These are phyloP conservation scores for Acleris holmiana DNA, from an alignment of 2,888 invertebrate species.

Conservation along the genomic window DNA sequence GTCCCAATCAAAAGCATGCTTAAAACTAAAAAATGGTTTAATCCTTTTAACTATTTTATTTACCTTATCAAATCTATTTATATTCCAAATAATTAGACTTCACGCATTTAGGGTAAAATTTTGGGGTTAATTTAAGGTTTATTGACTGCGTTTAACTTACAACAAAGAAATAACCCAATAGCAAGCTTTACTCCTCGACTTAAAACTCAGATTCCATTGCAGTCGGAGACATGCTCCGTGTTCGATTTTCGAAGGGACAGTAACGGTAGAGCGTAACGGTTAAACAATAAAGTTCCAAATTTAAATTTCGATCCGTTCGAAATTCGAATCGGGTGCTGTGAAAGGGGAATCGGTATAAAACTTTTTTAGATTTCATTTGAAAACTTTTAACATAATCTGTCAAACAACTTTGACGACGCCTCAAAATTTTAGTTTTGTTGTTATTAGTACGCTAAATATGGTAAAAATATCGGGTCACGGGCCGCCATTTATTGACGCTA, in stretches of 20 bases:
- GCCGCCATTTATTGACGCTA: no score
- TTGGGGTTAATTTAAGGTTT: constrained; percentile 36
- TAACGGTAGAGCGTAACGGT: constrained; percentile 75
- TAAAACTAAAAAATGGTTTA: no score
- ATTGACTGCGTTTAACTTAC: constrained; percentile 32
- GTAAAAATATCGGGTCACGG: no score
- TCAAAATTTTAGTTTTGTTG: no score
- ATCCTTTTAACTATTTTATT: background rate
- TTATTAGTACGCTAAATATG: no score
- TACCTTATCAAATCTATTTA: constrained; percentile 28
- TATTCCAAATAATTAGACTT: constrained; percentile 29
- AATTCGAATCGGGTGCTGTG: constrained; percentile 27
- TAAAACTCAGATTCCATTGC: constrained; percentile 12
- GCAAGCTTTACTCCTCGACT: constrained; percentile 18
- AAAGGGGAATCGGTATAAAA: constrained; percentile 12
- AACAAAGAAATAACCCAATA: constrained; percentile 6
- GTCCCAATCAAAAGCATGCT: no score
- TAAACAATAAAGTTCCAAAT: constrained; percentile 57
- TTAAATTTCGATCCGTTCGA: constrained; percentile 39
- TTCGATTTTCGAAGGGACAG: constrained; percentile 73
- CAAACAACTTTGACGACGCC: no score
- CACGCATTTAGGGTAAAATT: constrained; percentile 26
- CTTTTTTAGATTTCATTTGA: constrained; percentile 49
- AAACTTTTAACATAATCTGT: no score
- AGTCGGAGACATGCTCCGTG: constrained; percentile 40